phyloP scores from a whole-genome alignment of 2,797 vertebrate genomes.

The Sebastes cheni region DNA sequence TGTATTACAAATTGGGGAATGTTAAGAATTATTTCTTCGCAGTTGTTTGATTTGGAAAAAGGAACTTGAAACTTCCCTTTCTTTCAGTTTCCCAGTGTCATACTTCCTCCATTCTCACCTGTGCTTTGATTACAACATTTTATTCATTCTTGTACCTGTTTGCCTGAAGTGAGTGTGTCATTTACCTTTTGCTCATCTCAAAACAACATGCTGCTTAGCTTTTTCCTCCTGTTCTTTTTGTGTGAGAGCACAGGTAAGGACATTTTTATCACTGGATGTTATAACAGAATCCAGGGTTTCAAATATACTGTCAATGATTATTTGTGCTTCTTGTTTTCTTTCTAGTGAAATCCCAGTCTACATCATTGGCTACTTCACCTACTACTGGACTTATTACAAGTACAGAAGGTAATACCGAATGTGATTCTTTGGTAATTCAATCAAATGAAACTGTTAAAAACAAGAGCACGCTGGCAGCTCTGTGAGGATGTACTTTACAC shows the following conservation, averaged over 20 bases:
- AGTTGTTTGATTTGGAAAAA: not conserved
- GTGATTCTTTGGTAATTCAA: not conserved
- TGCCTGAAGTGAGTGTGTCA: not conserved
- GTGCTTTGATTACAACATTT: not conserved
- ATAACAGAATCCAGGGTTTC: not conserved
- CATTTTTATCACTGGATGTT: not conserved
- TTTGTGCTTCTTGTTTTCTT: not conserved
- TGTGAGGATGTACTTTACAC: not conserved
- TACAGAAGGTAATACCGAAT: conserved; percentile 7
- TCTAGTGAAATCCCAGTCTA: not conserved
- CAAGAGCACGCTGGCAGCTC: not conserved
- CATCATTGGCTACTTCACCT: accelerated
- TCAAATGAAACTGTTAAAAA: not conserved
- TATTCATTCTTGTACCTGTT: not conserved
- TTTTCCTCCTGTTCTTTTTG: conserved; percentile 25
- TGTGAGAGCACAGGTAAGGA: conserved; percentile 53
- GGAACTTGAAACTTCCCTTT: conserved; percentile 65
- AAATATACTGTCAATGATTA: not conserved
- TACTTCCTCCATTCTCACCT: conserved; percentile 57
- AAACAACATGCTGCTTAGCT: conserved; percentile 42
- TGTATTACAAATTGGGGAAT: not conserved
- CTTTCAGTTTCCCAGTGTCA: not conserved
- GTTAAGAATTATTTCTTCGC: not conserved
- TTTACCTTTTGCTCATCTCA: not conserved
- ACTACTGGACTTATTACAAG: accelerated